Percentiles rank a stretch among this genome's conserved stretches.
Evolutionary conservation across 2,797 vertebrate species (phyloP).

Genomic region (Leuciscus waleckii): DNA sequence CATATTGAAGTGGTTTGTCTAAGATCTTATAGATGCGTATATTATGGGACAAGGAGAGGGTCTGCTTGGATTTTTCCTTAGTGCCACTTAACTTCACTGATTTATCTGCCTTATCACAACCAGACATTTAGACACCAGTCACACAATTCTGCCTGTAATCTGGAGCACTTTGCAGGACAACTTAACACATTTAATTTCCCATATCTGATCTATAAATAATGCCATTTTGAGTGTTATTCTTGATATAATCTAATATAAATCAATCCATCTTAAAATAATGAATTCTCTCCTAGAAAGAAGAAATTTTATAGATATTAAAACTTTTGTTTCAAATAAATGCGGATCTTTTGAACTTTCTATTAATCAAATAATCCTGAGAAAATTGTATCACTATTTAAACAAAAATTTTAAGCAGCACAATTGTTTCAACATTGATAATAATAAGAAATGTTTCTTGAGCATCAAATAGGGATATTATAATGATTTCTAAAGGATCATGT

Average conservation of each 20-base stretch:
- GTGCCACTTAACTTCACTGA: neutral
- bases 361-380: neutral
- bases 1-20: conserved; percentile 7
- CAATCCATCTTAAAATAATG: neutral
- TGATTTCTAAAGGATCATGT: neutral
- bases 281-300: neutral
- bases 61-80: conserved; percentile 42
- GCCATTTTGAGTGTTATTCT: neutral
- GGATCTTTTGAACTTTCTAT: neutral
- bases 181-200: neutral
- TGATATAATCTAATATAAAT: neutral
- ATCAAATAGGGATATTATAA: neutral
- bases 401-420: too few relatives aligned
- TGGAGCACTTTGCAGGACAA: conserved; percentile 15
- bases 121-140: conserved; percentile 67
- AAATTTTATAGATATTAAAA: neutral
- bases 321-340: neutral
- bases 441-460: neutral
- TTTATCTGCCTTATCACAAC: conserved; percentile 36
- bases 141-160: conserved; percentile 58
- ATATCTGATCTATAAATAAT: neutral
- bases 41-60: conserved; percentile 42
- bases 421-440: too few relatives aligned
- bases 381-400: neutral
- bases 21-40: conserved; percentile 20